A percentile compares a stretch with the other conserved stretches of the same genome.
phyloP scores from a whole-genome alignment of 2,113 vertebrate species.

The Calyptommatus sinebrachiatus region DNA sequence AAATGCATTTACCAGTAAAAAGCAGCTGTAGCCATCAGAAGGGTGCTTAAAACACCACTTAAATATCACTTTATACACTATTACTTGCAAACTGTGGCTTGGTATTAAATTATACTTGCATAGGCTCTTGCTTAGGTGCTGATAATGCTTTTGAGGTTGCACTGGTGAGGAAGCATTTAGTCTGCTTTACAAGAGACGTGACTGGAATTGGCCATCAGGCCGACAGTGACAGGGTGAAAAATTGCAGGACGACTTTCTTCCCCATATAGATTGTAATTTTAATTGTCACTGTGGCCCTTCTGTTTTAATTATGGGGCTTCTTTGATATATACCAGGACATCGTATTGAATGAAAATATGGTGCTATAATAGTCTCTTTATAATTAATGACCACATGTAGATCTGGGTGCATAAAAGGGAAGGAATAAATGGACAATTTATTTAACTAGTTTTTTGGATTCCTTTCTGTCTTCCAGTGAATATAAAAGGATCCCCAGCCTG shows the following conservation, averaged over 20 bases:
- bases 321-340: slow-evolving; percentile 87
- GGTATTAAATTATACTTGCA: slow-evolving; percentile 99
- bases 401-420: slow-evolving; percentile 83
- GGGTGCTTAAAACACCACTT: slow-evolving; percentile 99
- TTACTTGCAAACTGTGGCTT: slow-evolving; percentile 99
- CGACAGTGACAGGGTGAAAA: slow-evolving; percentile 87
- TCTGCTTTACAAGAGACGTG: slow-evolving; percentile 83
- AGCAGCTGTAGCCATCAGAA: slow-evolving; percentile 97
- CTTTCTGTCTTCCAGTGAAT: slow-evolving; percentile 79
- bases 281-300: slow-evolving; percentile 87
- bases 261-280: slow-evolving; percentile 88
- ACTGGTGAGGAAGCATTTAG: slow-evolving; percentile 84
- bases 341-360: slow-evolving; percentile 87
- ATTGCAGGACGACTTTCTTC: slow-evolving; percentile 83
- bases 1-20: slow-evolving; percentile 96
- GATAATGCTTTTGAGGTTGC: slow-evolving; percentile 89
- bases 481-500: slow-evolving; percentile 74
- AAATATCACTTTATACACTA: slow-evolving; percentile 99
- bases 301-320: slow-evolving; percentile 87
- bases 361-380: slow-evolving; percentile 87
- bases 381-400: slow-evolving; percentile 88
- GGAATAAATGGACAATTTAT: slow-evolving; percentile 89
- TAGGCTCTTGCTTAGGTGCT: slow-evolving; percentile 94
- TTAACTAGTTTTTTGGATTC: slow-evolving; percentile 85
- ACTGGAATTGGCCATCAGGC: slow-evolving; percentile 76